Percentiles rank a stretch among this genome's conserved stretches.
Conservation (phyloP, 1,140 invertebrate genomes). For the Teleogryllus occipitalis region DNA sequence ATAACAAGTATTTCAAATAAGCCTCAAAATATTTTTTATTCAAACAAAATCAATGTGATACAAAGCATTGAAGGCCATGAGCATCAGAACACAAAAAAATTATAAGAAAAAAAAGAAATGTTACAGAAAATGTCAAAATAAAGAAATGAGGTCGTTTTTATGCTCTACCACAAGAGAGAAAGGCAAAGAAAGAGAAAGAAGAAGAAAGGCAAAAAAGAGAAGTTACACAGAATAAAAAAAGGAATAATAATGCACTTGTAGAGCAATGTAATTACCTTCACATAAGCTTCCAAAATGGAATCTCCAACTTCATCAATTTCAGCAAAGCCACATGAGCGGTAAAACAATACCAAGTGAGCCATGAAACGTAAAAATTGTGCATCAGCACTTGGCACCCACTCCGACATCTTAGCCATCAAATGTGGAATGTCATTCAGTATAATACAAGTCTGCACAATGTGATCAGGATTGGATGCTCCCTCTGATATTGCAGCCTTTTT, state of each 20-base stretch:
- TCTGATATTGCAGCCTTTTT: slow-evolving; percentile 41
- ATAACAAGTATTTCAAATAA: too few relatives aligned
- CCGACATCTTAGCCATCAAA: slow-evolving; percentile 51
- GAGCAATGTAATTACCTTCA: slow-evolving; percentile 31
- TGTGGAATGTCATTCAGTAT: slow-evolving; percentile 61
- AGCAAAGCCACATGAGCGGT: slow-evolving; percentile 65
- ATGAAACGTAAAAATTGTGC: slow-evolving; percentile 66
- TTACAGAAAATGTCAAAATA: background rate
- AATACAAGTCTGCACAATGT: slow-evolving; percentile 66
- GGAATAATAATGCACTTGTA: too few relatives aligned
- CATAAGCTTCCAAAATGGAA: slow-evolving; percentile 63
- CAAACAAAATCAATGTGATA: too few relatives aligned
- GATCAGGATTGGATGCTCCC: slow-evolving; percentile 49
- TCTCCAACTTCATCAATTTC: slow-evolving; percentile 55
- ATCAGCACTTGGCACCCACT: slow-evolving; percentile 30
- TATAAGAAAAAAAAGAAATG: background rate
- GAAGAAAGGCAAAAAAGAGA: too few relatives aligned
- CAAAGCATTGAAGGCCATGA: too few relatives aligned
- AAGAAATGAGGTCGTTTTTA: background rate
- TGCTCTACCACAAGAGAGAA: too few relatives aligned
- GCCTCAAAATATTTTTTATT: too few relatives aligned
- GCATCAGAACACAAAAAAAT: too few relatives aligned
- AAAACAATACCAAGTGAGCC: slow-evolving; percentile 76
- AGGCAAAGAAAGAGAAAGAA: too few relatives aligned
- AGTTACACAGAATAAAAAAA: too few relatives aligned